Evolutionary conservation across 2,888 invertebrate genomes (phyloP).

Genomic region (Mimumesa dahlbomi): DNA sequence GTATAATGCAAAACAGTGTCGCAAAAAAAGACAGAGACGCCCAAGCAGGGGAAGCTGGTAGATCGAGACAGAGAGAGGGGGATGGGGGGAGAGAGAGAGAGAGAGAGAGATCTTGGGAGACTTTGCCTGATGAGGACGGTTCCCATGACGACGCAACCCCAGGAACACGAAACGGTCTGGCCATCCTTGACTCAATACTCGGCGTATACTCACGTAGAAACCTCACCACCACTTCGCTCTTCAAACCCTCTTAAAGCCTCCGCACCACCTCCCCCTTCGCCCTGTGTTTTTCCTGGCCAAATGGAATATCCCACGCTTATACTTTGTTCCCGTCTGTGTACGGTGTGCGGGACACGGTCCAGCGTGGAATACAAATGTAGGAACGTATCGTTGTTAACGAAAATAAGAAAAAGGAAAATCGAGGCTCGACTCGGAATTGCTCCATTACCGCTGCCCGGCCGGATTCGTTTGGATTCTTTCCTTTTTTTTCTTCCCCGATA

Average conservation of each 20-base stretch:
- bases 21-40: slow-evolving; percentile 26
- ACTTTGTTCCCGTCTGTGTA: slow-evolving; percentile 62
- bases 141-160: slow-evolving; percentile 78
- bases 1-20: slow-evolving; percentile 46
- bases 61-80: slow-evolving; percentile 5
- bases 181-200: slow-evolving; percentile 73
- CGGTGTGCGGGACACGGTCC: too few relatives aligned
- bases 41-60: slow-evolving; percentile 4
- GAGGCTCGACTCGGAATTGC: slow-evolving; percentile 44
- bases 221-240: slow-evolving; percentile 50
- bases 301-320: slow-evolving; percentile 55
- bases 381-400: slow-evolving; percentile 14
- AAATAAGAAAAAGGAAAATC: slow-evolving; percentile 16
- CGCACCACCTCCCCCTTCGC: slow-evolving; percentile 34
- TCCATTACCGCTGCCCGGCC: slow-evolving; percentile 34
- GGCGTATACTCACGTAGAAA: slow-evolving; percentile 59
- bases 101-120: slow-evolving; percentile 61
- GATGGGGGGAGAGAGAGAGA: slow-evolving; percentile 19
- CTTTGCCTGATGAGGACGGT: slow-evolving; percentile 76
- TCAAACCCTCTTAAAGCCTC: slow-evolving; percentile 53
- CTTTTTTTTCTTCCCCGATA: not conserved
- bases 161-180: slow-evolving; percentile 74
- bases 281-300: slow-evolving; percentile 32
- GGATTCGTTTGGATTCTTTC: too few relatives aligned
- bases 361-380: slow-evolving; percentile 59